phyloP scores from a whole-genome alignment of 2,113 vertebrate species.

The Ellobius talpinus region DNA sequence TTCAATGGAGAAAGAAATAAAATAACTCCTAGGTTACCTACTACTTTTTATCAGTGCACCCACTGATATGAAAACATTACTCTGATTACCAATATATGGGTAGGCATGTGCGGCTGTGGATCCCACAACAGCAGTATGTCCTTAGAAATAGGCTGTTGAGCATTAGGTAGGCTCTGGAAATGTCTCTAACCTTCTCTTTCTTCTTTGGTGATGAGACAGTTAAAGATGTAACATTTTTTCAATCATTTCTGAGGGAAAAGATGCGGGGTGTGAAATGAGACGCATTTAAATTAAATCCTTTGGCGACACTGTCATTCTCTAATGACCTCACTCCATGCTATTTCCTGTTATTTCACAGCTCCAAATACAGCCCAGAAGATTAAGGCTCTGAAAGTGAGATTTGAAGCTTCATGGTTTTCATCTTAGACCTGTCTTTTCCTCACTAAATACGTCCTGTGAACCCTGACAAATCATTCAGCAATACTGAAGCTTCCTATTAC shows the following conservation, averaged over 20 bases:
- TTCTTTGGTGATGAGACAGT: conserved; percentile 66
- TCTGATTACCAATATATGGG: background rate
- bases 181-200: conserved; percentile 55
- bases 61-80: background rate
- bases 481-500: conserved; percentile 19
- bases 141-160: background rate
- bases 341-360: conserved; percentile 10
- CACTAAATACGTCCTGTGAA: background rate
- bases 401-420: conserved; percentile 4
- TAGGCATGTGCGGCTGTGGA: background rate
- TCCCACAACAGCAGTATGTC: background rate
- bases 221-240: conserved; percentile 63
- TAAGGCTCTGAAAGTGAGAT: background rate
- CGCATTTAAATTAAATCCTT: conserved; percentile 63
- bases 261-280: conserved; percentile 44
- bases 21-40: background rate
- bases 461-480: conserved; percentile 39
- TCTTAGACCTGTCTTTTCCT: conserved; percentile 34
- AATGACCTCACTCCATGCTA: background rate
- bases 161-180: conserved; percentile 56
- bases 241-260: conserved; percentile 35
- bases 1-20: conserved; percentile 66
- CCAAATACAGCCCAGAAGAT: conserved; percentile 23
- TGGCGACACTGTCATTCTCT: conserved; percentile 9
- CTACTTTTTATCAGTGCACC: conserved; percentile 22